These are phyloP conservation scores for Cerceris rybyensis DNA, from an alignment of 2,888 invertebrate genomes.

Conservation along the genomic window DNA sequence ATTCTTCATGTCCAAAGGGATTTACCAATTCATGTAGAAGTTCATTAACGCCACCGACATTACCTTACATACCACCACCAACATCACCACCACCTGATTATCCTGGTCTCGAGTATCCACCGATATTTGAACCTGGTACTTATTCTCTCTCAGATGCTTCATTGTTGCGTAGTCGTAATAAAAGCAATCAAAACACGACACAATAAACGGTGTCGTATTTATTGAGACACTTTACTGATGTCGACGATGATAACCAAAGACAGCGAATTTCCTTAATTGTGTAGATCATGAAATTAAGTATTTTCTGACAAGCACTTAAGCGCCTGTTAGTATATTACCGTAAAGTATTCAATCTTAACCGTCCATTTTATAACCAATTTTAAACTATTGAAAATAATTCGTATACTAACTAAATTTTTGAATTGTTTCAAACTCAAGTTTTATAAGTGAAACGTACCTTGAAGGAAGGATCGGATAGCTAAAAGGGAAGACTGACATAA, in stretches of 20 bases:
- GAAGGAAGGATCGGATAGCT: constrained; percentile 18
- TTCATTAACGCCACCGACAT: constrained; percentile 73
- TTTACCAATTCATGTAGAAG: constrained; percentile 65
- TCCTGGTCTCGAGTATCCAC: constrained; percentile 92
- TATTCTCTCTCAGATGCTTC: constrained; percentile 87
- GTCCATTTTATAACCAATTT: constrained; percentile 43
- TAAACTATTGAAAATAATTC: constrained; percentile 31
- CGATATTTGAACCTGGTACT: constrained; percentile 92
- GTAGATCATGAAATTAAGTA: constrained; percentile 23
- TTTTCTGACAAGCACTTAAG: constrained; percentile 32
- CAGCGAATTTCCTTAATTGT: constrained; percentile 34
- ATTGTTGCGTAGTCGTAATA: constrained; percentile 72
- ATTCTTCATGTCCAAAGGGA: constrained; percentile 66
- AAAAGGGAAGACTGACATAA: constrained; percentile 58
- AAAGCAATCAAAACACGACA: constrained; percentile 61
- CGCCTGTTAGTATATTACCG: constrained; percentile 34
- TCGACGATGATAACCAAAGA: constrained; percentile 61
- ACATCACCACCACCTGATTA: constrained; percentile 85
- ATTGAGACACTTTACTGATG: constrained; percentile 16
- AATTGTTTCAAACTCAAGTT: constrained; percentile 21
- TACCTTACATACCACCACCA: constrained; percentile 77
- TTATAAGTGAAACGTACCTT: constrained; percentile 22
- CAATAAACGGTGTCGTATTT: constrained; percentile 31
- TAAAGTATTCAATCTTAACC: constrained; percentile 56
- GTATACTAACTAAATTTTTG: constrained; percentile 23